Conservation (phyloP, 2,797 vertebrate genomes). For the Vultur gryphus region DNA sequence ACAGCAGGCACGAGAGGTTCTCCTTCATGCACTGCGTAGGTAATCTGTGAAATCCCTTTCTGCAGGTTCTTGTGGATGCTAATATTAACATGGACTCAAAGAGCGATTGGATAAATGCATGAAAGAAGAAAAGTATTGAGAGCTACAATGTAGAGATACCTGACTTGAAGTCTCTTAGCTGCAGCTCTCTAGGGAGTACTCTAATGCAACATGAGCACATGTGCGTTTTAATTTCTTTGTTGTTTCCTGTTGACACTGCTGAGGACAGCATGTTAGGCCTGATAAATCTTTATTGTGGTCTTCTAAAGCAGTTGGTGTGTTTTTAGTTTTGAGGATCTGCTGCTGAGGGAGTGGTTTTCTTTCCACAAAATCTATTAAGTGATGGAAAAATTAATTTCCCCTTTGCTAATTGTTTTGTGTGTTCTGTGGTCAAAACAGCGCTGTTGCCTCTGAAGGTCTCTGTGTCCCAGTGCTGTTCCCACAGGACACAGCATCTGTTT, state of each 20-base stretch:
- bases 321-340: not conserved
- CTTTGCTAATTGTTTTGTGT: not conserved
- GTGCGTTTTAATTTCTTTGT: not conserved
- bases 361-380: not conserved
- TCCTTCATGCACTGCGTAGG: rapidly evolving
- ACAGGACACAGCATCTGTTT: not conserved
- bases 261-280: not conserved
- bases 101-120: not conserved
- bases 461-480: not conserved
- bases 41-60: not conserved
- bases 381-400: not conserved
- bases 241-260: not conserved
- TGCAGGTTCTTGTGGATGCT: not conserved
- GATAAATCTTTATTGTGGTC: not conserved
- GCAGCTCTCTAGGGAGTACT: not conserved
- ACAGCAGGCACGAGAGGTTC: not conserved
- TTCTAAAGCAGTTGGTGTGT: not conserved
- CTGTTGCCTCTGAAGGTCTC: not conserved
- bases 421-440: not conserved
- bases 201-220: too few relatives aligned
- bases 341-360: not conserved
- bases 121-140: not conserved
- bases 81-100: not conserved
- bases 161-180: not conserved
- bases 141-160: not conserved